A percentile compares a stretch with the other conserved stretches of the same genome.
Conservation (phyloP, 2,113 vertebrate genomes). For the Oncorhynchus keta region DNA sequence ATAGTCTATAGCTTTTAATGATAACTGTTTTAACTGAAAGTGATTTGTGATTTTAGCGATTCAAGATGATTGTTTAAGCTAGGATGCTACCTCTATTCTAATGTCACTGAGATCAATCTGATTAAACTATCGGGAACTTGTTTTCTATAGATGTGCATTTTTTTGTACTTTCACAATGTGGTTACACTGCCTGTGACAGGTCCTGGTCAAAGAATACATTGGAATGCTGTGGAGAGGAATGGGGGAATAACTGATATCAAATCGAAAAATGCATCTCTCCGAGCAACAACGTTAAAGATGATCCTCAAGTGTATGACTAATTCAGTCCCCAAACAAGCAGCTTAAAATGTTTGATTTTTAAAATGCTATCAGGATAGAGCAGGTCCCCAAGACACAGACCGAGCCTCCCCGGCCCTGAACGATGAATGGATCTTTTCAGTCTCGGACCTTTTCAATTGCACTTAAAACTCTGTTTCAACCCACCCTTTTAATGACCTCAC, state of each 20-base stretch:
- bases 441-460: conserved; percentile 38
- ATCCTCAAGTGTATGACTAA: conserved; percentile 55
- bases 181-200: no score
- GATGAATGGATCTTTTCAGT: conserved; percentile 55
- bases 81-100: neutral
- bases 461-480: conserved; percentile 36
- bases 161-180: no score
- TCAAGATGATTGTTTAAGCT: conserved; percentile 46
- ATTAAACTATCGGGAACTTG: neutral
- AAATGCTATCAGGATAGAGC: conserved; percentile 19
- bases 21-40: conserved; percentile 63
- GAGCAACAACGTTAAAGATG: neutral
- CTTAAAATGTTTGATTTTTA: neutral
- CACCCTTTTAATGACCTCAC: conserved; percentile 56
- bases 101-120: neutral
- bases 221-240: no score
- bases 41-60: conserved; percentile 69
- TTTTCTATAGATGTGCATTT: no score
- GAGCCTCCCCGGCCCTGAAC: conserved; percentile 5
- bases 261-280: conserved; percentile 25
- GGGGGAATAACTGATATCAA: conserved; percentile 24
- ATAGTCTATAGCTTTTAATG: conserved; percentile 54
- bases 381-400: conserved; percentile 35
- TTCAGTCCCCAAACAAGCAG: conserved; percentile 53
- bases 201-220: no score